Evolutionary conservation across 2,113 vertebrate genomes (phyloP).

Genomic region (Leptodactylus fuscus): DNA sequence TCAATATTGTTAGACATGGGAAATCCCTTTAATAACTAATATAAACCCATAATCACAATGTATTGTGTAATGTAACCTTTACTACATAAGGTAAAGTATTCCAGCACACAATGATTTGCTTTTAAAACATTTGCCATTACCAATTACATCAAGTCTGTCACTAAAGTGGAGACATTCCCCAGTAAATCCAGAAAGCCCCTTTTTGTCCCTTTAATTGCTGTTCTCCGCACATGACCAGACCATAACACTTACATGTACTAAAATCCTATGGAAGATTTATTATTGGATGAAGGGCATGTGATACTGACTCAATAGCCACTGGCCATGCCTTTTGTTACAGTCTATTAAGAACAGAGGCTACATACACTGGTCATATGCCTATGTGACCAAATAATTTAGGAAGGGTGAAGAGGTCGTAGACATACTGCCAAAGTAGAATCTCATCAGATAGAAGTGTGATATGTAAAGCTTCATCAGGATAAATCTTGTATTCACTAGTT

Average conservation of each 20-base stretch:
- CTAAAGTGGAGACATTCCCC: not conserved
- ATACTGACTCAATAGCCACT: not conserved
- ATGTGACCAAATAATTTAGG: not conserved
- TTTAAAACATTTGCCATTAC: not conserved
- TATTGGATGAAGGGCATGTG: not conserved
- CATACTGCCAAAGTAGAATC: not conserved
- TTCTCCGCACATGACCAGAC: slow-evolving; percentile 17
- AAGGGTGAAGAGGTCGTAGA: not conserved
- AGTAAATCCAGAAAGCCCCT: not conserved
- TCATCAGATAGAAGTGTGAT: not conserved
- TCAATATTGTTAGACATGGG: no score
- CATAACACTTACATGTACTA: not conserved
- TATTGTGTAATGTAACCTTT: no score
- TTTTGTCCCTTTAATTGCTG: slow-evolving; percentile 7
- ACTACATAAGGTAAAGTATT: no score
- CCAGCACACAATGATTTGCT: not conserved
- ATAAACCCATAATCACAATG: no score
- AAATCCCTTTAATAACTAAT: no score
- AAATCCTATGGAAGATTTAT: not conserved
- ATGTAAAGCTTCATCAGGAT: not conserved
- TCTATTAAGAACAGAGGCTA: not conserved
- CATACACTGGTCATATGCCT: slow-evolving; percentile 17
- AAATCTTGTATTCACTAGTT: not conserved
- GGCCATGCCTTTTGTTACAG: not conserved
- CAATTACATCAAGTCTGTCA: not conserved